Conservation (phyloP, 2,888 invertebrate genomes). For the Pinctada fucata region DNA sequence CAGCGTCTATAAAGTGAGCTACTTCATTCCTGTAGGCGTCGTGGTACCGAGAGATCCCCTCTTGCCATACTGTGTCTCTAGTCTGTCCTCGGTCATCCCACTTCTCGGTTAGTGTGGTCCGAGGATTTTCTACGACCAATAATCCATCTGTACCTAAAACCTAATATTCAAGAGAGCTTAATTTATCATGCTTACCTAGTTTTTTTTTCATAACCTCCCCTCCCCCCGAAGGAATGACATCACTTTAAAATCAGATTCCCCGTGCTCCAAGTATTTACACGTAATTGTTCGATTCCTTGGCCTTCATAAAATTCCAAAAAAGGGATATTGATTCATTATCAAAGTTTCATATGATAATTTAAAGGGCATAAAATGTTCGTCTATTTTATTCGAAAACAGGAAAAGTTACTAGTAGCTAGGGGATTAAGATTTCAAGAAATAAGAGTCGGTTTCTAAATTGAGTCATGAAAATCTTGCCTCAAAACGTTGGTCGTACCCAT, state of each 20-base stretch:
- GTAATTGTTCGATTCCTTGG: no score
- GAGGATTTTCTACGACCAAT: conserved; percentile 32
- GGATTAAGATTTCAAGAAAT: no score
- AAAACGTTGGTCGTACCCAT: conserved; percentile 45
- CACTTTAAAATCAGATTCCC: no score
- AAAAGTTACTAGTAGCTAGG: no score
- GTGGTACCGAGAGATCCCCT: conserved; percentile 20
- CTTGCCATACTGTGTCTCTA: conserved; percentile 9
- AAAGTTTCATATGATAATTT: no score
- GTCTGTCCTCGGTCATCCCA: conserved; percentile 27
- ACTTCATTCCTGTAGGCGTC: conserved; percentile 30
- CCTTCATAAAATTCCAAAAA: no score
- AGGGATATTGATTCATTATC: no score
- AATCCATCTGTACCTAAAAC: conserved; percentile 35
- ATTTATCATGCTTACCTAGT: not conserved
- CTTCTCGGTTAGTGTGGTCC: conserved; percentile 9
- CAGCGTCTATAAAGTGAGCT: conserved; percentile 35
- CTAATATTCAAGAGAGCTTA: conserved; percentile 17
- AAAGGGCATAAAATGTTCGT: no score
- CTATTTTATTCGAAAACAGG: no score
- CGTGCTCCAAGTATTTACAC: no score
- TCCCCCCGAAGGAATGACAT: no score
- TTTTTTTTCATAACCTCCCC: not conserved
- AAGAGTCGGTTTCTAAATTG: no score
- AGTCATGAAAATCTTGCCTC: conserved; percentile 28